Base-by-base conservation (phyloP, 2,113 vertebrate genomes). In the Oreamnos americanus region DNA sequence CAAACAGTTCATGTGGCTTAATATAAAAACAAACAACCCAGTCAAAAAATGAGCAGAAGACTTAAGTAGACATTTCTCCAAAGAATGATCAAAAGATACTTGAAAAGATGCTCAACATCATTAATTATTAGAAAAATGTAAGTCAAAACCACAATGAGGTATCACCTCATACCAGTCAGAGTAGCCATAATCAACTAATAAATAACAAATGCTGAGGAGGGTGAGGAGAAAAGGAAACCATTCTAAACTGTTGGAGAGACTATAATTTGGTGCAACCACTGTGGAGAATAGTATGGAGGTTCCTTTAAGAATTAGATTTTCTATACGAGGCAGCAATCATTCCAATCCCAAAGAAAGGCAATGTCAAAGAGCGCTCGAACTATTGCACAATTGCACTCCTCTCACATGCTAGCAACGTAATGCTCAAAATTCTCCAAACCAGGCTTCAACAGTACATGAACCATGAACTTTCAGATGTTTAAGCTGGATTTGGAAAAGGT, bases 321-420 rank as follows among this genome's bases (percentile, higher is more conserved):
- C 58, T 28, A 30, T 62, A 30, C 0, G 0, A 6, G 7, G 28
- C 13, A 7, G 28, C 58, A 30, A 62, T 62, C 58, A 62, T 62
- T 62, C 58, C 58, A 62, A 15, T 62, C 28, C 28, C 58, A 62
- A 62, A 62, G 28, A 30, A 62, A 62, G 13, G 9, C 64, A 71
- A 5, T 71, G 4, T 19, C 64, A 36, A 21, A 71, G 9, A 71
- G 5, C 1, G 4, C n/a, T 67, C n/a, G 5, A 36, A 21, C 64
- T 67, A 67, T 4, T 2, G 4, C 4, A 71, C 17, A 71, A 36
- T 36, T 36, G 9, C 17, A 6, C 64, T 71, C 9, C 36, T 71
- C 64, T 71, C 64, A 36, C 33, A 36, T 0, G n/a, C n/a, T 71
- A 71, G n/a, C n/a, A 11, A 71, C 11, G n/a, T 71, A 67, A n/a